Evolutionary conservation across 1,140 invertebrate genomes (phyloP).

Genomic region (Musca vetustissima): DNA sequence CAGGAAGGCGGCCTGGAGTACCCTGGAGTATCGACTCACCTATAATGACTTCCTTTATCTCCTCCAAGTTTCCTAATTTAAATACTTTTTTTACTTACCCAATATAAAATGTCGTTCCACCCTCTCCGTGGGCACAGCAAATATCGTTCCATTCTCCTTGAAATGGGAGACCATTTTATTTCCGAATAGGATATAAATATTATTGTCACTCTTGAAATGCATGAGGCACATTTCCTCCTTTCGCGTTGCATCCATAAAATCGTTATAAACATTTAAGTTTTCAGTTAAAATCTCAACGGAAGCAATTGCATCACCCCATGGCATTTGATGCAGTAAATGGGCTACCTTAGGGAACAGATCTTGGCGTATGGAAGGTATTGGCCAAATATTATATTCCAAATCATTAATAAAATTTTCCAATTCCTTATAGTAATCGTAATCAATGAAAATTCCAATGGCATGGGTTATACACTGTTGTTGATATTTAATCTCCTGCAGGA

Average conservation of each 20-base stretch:
- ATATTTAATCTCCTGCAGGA: slow-evolving; percentile 51
- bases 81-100: slow-evolving; percentile 39
- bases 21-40: not conserved
- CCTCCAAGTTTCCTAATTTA: too few species aligned
- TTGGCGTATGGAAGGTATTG: slow-evolving; percentile 38
- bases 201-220: slow-evolving; percentile 51
- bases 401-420: slow-evolving; percentile 44
- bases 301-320: slow-evolving; percentile 51
- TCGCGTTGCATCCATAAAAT: slow-evolving; percentile 50
- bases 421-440: slow-evolving; percentile 41
- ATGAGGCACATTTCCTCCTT: slow-evolving; percentile 52
- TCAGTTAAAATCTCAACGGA: slow-evolving; percentile 51
- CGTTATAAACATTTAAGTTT: slow-evolving; percentile 47
- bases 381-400: slow-evolving; percentile 53
- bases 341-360: slow-evolving; percentile 50
- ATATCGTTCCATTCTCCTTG: slow-evolving; percentile 49
- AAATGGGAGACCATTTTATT: slow-evolving; percentile 48
- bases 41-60: not conserved
- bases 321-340: slow-evolving; percentile 51
- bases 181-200: slow-evolving; percentile 50
- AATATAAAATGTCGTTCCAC: slow-evolving; percentile 42
- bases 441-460: slow-evolving; percentile 48
- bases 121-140: slow-evolving; percentile 46
- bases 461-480: slow-evolving; percentile 46
- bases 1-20: too few species aligned